phyloP scores from a whole-genome alignment of 1,140 invertebrate genomes.

The Papilio dardanus region DNA sequence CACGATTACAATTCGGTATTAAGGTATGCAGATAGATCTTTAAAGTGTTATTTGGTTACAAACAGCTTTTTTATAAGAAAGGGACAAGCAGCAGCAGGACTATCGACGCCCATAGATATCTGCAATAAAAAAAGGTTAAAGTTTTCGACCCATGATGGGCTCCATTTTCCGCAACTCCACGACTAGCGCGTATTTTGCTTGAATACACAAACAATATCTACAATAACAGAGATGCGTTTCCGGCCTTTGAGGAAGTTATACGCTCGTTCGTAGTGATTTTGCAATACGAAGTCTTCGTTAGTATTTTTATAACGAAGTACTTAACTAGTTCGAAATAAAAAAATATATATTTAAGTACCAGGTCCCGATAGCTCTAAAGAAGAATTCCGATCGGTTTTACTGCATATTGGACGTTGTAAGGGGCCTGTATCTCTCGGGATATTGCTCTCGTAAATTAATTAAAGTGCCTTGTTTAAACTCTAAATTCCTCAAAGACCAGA shows the following conservation, averaged over 20 bases:
- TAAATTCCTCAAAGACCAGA: slow-evolving; percentile 4
- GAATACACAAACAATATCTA: too few relatives aligned
- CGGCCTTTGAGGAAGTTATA: too few relatives aligned
- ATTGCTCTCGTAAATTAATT: slow-evolving; percentile 18
- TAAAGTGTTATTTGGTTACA: not conserved
- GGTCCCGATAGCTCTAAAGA: not conserved
- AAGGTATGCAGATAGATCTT: not conserved
- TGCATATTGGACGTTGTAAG: slow-evolving; percentile 14
- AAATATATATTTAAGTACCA: not conserved
- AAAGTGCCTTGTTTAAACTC: slow-evolving; percentile 10
- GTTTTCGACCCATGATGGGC: too few relatives aligned
- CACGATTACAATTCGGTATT: not conserved
- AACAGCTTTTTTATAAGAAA: not conserved
- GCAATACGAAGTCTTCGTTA: too few relatives aligned
- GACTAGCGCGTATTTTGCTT: too few relatives aligned
- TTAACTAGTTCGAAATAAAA: not conserved
- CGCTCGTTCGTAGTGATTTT: too few relatives aligned
- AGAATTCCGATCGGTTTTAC: slow-evolving; percentile 9
- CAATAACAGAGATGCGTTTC: too few relatives aligned
- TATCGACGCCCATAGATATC: too few relatives aligned
- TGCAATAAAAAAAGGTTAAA: too few relatives aligned
- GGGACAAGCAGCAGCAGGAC: too few relatives aligned
- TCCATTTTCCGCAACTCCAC: too few relatives aligned
- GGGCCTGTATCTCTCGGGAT: not conserved
- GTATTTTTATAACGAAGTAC: too few relatives aligned